phyloP scores from a whole-genome alignment of 2,113 vertebrate genomes.

The Tyrannus savana region DNA sequence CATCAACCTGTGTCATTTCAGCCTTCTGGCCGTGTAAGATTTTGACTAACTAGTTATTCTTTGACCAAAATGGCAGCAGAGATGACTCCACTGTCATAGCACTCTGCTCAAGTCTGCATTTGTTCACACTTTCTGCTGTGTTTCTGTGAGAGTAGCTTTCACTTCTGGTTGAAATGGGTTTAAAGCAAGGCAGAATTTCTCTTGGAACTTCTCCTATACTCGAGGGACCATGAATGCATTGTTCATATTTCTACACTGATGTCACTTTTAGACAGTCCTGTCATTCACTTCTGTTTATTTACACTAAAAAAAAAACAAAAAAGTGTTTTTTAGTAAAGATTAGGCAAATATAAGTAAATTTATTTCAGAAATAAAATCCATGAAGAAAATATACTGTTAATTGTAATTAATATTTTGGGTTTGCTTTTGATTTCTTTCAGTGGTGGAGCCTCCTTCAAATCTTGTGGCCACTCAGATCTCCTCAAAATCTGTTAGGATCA shows the following conservation, averaged over 20 bases:
- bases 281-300: not conserved
- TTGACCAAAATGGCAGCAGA: not conserved
- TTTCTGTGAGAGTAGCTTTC: not conserved
- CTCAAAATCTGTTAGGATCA: conserved; percentile 88
- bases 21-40: not conserved
- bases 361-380: not conserved
- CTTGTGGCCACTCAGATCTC: conserved; percentile 84
- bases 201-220: not conserved
- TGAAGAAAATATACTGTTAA: not conserved
- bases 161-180: not conserved
- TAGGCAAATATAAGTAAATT: not conserved
- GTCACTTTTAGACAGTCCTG: not conserved
- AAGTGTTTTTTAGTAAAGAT: not conserved
- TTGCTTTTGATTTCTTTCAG: conserved; percentile 71
- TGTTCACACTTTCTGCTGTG: not conserved
- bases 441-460: conserved; percentile 88
- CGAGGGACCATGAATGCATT: not conserved
- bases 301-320: fast-evolving
- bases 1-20: not conserved
- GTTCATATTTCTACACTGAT: not conserved
- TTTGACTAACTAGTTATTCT: not conserved
- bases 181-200: not conserved
- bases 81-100: not conserved
- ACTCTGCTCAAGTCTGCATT: not conserved
- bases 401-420: not conserved